Base-by-base conservation (phyloP, 2,797 vertebrate genomes). In the Danio aesculapii region DNA sequence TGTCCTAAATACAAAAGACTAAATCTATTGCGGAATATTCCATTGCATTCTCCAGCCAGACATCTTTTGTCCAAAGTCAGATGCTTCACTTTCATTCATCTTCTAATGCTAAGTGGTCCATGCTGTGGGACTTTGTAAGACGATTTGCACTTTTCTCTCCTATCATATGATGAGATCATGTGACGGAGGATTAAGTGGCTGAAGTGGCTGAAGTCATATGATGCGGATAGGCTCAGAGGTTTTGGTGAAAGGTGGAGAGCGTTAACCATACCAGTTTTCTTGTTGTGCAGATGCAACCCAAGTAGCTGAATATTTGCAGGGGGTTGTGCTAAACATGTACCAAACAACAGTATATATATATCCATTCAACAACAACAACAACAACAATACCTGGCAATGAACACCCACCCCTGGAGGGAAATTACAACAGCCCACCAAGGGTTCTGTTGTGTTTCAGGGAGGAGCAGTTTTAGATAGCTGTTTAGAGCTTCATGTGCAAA, bases 61-160 rank as follows among this genome's bases (percentile, higher is more conserved):
- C 43, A 17, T 52, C 10, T 75, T 39, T 75, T 75, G 55, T 50
- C 21, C 30, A 6, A 57, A 63, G 14, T 64, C 57, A 58, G 14
- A 55, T 50, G 66, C 16, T 68, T 69, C 21, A 14, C n/a, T 57
- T 46, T 66, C 41, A 13, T 79, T 71, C 49, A 16, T 78, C 66
- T 41, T 17, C 58, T 49, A 59, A 19, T 9, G 43, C 44, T 66
- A 14, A 81, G 50, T 75, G 52, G 8, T 46, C 44, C 19, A 13
- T 52, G 41, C 43, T 81, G 71, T 75, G 76, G 81, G 90, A 87
- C 81, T 67, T 69, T 89, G 84, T 90, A 84, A 90, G 88, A 87
- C 83, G 89, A 92, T 92, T 92, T 92, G 87, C 81, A 72, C 85
- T 87, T 87, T 87, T 90, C 88, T 87, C 85, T 90, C 77, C 85